These are phyloP conservation scores for Paragorgia papillata DNA, from an alignment of 92 coral and sea anemone species.

Conservation along the genomic window DNA sequence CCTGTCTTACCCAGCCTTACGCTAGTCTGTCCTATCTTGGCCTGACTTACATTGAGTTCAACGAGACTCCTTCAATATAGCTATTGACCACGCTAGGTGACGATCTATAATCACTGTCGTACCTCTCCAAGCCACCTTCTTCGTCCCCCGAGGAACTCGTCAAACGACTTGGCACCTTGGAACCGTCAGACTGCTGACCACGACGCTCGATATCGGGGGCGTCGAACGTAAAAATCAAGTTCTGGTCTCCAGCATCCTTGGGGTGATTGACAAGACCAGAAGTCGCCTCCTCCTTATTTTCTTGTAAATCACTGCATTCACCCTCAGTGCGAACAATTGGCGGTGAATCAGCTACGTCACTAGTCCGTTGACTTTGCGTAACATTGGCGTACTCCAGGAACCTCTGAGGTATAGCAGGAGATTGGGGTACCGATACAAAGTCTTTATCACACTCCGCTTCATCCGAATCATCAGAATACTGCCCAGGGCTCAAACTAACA, in stretches of 20 bases:
- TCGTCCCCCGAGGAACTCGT: conserved; percentile 31
- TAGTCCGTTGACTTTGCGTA: background rate
- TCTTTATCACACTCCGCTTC: background rate
- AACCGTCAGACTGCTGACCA: conserved; percentile 20
- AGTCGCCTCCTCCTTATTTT: too few species aligned
- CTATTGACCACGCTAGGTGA: conserved; percentile 54
- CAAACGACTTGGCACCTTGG: conserved; percentile 36
- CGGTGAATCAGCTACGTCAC: too few species aligned
- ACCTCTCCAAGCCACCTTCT: conserved; percentile 9
- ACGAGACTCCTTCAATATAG: conserved; percentile 87
- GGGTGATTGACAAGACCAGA: too few species aligned
- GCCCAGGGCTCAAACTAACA: background rate
- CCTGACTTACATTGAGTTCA: conserved; percentile 72
- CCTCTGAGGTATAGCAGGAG: background rate
- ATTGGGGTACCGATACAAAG: background rate
- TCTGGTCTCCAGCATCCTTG: background rate
- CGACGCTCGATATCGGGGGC: background rate
- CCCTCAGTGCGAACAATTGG: background rate
- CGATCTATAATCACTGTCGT: conserved; percentile 22
- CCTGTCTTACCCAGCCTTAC: background rate
- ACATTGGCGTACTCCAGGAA: background rate
- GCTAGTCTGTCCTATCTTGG: background rate
- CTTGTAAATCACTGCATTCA: background rate
- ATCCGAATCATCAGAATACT: background rate
- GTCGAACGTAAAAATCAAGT: conserved; percentile 27